A percentile compares a stretch with the other conserved stretches of the same genome.
Conservation (phyloP, 2,797 vertebrate genomes). For the Siniperca scherzeri region DNA sequence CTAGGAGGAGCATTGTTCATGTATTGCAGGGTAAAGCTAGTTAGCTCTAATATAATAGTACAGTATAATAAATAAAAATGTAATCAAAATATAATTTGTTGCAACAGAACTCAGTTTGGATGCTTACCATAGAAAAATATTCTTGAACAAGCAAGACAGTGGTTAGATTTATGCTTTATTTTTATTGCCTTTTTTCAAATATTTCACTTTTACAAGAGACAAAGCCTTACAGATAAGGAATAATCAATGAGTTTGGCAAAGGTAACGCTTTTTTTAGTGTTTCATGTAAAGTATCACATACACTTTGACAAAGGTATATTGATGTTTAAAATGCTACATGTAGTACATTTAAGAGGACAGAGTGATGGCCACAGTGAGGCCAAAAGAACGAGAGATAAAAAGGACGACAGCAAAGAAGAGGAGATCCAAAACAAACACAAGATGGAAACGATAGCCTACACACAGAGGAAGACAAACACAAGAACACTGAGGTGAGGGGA, state of each 20-base stretch:
- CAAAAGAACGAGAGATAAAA: background rate
- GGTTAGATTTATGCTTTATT: background rate
- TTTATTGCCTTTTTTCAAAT: too few relatives aligned
- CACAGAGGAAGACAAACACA: constrained; percentile 18
- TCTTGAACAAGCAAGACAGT: too few relatives aligned
- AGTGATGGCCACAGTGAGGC: background rate
- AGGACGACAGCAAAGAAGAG: background rate
- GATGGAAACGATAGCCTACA: constrained; percentile 19
- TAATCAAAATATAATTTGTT: too few relatives aligned
- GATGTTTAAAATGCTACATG: background rate
- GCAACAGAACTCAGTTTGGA: too few relatives aligned
- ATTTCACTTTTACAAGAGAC: too few relatives aligned
- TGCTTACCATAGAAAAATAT: too few relatives aligned
- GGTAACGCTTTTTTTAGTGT: background rate
- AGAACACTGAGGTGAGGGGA: constrained; percentile 16
- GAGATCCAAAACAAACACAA: constrained; percentile 29
- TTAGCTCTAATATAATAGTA: background rate
- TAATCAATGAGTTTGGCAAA: too few relatives aligned
- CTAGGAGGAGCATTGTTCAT: too few relatives aligned
- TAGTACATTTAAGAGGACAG: background rate
- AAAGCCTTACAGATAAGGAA: too few relatives aligned
- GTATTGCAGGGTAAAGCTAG: background rate
- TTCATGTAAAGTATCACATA: background rate
- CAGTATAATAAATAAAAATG: background rate
- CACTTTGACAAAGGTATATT: background rate